Base-by-base conservation (phyloP, 2,113 vertebrate genomes). In the Phaethornis superciliosus region DNA sequence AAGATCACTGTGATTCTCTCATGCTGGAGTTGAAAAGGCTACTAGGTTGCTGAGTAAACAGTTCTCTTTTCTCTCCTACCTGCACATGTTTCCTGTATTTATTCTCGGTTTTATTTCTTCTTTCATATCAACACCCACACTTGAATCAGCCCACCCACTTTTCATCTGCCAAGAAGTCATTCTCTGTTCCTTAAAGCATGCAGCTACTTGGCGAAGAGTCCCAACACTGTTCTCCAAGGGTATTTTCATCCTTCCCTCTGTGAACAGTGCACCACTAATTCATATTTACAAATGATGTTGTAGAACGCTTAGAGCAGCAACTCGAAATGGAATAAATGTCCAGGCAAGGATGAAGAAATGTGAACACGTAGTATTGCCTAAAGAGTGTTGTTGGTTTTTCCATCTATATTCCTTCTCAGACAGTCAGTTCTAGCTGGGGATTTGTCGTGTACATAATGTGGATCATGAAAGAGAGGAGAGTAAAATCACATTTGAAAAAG, bases 71-170 rank as follows among this genome's bases (percentile, higher is more conserved):
- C 60, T 69, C 60, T 90, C 88, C 84, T 75, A 81, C 81, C 84
- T 89, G 76, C 86, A 80, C 69, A 62, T 35, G 82, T 96, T 97
- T 96, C 95, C 94, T 82, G 33, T 90, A 75, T 85, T 94, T 89
- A 79, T 60, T 95, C 82, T 89, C 94, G 94, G 79, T 55, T 96
- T 95, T 84, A 69, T 86, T 69, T 93, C 80, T 96, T 91, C 76
- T 85, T 94, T 93, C 74, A 16, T 79, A 75, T 64, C 83, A 91
- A 71, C 84, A 88, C 85, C 91, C 88, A 85, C 86, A 86, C 72
- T 90, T 72, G 13, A 85, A 89, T 92, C 89, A 96, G 81, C 75
- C 80, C 90, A 90, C 96, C 94, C 92, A 94, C 94, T 95, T 95
- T 59, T 87, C 96, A 96, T 93, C 89, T 96, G 94, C 88, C 69